Conservation (phyloP, 2,797 vertebrate species). For the Limosa lapponica region DNA sequence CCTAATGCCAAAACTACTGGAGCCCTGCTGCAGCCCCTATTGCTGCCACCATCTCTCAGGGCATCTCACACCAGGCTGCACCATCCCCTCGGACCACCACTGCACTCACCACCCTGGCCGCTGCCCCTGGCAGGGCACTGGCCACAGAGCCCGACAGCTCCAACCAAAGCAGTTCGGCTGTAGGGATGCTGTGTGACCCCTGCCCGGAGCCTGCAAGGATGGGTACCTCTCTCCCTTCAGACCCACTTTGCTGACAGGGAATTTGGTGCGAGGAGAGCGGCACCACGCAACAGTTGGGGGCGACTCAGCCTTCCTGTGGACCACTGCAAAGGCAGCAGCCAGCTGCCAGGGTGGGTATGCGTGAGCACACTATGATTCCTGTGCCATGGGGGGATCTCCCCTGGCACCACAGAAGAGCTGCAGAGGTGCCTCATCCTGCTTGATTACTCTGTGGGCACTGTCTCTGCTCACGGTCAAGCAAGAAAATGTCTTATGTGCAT, state of each 20-base stretch:
- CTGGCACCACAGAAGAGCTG: not conserved
- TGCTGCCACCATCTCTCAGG: not conserved
- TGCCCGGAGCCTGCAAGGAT: not conserved
- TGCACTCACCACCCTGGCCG: rapidly evolving
- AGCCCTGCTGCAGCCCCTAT: rapidly evolving
- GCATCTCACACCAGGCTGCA: not conserved
- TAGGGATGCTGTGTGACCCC: not conserved
- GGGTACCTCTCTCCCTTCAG: not conserved
- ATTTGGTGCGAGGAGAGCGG: rapidly evolving
- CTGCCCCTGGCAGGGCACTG: not conserved
- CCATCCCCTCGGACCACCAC: not conserved
- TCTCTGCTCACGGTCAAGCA: not conserved
- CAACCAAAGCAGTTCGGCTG: not conserved
- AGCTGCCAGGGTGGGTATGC: not conserved
- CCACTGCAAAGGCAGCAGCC: not conserved
- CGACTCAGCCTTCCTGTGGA: not conserved
- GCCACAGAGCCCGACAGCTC: rapidly evolving
- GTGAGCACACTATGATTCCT: not conserved
- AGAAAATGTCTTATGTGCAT: not conserved
- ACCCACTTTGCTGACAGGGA: not conserved
- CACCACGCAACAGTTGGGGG: not conserved
- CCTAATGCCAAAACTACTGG: not conserved
- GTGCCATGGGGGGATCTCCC: not conserved
- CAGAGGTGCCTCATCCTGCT: not conserved
- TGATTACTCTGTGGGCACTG: not conserved